Conservation (phyloP, 2,113 vertebrate species). For the Picathartes gymnocephalus region DNA sequence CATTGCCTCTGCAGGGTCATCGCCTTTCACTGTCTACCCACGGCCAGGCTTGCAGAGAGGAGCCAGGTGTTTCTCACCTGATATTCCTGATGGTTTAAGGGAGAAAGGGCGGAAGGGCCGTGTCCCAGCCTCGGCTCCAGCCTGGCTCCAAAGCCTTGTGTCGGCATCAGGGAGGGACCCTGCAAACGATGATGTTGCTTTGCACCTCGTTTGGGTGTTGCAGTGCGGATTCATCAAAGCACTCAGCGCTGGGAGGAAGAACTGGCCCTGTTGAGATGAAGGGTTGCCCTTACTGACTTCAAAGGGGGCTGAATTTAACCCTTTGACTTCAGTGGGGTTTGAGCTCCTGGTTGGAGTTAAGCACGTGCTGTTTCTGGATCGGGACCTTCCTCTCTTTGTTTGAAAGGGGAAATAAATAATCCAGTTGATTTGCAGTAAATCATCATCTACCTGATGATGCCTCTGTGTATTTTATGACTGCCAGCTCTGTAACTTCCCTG, state of each 20-base stretch:
- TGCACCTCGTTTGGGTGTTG: background rate
- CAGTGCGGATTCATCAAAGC: background rate
- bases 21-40: fast-evolving
- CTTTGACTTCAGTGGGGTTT: background rate
- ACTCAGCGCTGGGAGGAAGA: background rate
- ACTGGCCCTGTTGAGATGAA: background rate
- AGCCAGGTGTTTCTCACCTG: background rate
- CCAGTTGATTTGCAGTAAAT: background rate
- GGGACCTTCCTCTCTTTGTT: background rate
- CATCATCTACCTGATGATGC: background rate
- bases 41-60: background rate
- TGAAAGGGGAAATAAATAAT: background rate
- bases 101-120: background rate
- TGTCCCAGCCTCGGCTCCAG: background rate
- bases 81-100: background rate
- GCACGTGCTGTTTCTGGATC: background rate
- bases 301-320: constrained; percentile 7
- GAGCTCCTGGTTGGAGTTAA: background rate
- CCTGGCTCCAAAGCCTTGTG: background rate
- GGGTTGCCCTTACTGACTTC: background rate
- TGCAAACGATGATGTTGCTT: background rate
- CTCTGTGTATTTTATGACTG: background rate
- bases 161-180: background rate
- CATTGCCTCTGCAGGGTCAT: background rate
- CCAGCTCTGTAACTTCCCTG: background rate